Evolutionary conservation across 1,140 invertebrate genomes (phyloP).

Genomic region (Formica exsecta): DNA sequence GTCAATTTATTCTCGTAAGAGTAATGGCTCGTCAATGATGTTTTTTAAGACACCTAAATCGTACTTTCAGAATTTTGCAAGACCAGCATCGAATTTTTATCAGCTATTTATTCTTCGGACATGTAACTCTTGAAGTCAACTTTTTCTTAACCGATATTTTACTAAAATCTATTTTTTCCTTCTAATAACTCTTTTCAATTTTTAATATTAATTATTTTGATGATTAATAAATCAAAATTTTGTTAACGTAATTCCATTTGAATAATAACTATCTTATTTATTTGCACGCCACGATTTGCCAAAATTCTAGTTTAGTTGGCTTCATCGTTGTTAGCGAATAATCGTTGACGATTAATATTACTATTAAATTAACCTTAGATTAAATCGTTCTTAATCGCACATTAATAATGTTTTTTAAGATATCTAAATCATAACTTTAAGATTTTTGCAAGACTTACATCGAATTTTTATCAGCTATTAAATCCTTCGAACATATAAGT

Average conservation of each 20-base stretch:
- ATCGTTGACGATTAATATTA: no score
- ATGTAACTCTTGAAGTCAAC: not conserved
- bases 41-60: not conserved
- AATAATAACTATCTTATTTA: not conserved
- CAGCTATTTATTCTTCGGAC: not conserved
- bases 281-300: slow-evolving; percentile 16
- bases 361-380: slow-evolving; percentile 59
- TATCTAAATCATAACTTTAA: not conserved
- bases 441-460: not conserved
- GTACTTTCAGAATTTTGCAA: not conserved
- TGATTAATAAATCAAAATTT: not conserved
- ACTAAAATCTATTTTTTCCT: not conserved
- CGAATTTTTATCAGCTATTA: not conserved
- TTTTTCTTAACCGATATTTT: not conserved
- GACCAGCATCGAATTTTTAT: not conserved
- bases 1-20: not conserved
- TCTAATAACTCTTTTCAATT: not conserved
- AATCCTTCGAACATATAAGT: not conserved
- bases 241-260: not conserved
- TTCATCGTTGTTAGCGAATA: slow-evolving; percentile 55
- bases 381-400: slow-evolving; percentile 21
- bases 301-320: slow-evolving; percentile 47
- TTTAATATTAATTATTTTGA: not conserved
- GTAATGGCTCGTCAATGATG: not conserved
- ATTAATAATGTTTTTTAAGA: not conserved